These are phyloP conservation scores for Sebastes alutus DNA, from an alignment of 2,797 vertebrate genomes.

Conservation along the genomic window DNA sequence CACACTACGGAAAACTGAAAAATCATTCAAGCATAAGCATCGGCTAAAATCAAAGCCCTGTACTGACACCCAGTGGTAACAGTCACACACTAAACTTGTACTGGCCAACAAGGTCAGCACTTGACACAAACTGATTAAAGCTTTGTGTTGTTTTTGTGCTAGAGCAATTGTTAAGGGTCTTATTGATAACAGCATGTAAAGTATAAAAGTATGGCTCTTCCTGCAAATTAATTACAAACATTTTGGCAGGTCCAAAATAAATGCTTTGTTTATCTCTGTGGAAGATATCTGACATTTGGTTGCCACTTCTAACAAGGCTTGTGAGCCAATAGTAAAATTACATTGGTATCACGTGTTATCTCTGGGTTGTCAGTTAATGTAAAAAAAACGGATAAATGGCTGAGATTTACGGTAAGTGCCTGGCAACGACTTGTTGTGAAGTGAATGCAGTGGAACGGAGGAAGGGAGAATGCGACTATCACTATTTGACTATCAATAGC, in stretches of 20 bases:
- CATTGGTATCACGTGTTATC: background rate
- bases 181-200: background rate
- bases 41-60: slow-evolving; percentile 38
- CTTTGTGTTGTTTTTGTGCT: background rate
- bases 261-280: background rate
- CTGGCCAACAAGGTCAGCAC: background rate
- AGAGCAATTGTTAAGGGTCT: background rate
- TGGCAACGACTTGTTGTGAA: background rate
- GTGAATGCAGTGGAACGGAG: background rate
- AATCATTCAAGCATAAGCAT: background rate
- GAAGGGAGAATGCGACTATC: too few species aligned
- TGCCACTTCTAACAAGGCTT: background rate
- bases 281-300: background rate
- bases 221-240: background rate
- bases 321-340: background rate
- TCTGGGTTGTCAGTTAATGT: too few species aligned
- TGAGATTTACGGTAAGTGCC: background rate
- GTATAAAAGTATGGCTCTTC: background rate
- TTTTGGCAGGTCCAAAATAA: background rate
- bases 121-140: background rate
- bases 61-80: slow-evolving; percentile 71
- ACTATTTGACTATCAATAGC: background rate
- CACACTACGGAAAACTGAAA: background rate
- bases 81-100: background rate
- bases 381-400: background rate